Evolutionary conservation across 1,140 invertebrate species (phyloP), one percentile per base, ranked within the genome.

Genomic region (Euwallacea similis): DNA sequence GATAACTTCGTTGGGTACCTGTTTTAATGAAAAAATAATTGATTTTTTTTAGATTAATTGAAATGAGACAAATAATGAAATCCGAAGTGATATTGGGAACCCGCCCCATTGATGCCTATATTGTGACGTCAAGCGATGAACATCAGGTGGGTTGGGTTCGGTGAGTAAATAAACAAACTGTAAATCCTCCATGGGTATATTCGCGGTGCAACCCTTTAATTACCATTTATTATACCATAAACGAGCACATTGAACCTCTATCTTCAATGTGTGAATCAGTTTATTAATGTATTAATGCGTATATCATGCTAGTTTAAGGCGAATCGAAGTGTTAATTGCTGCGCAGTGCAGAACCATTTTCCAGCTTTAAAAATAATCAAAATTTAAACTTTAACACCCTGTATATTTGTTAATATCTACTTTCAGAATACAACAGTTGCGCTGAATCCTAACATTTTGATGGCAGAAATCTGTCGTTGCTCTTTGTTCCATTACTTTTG

Each of bases 61-160:
- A 84, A 68, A 77, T 93, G 2, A 83, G 91, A 47, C 82, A 84
- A n/a, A 86, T 90, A 76, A 91, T 93, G 90, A 79, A 79, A 63
- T 87, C 87, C 7, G 81, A 87, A 8, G 84, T 84, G 47, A 84
- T 86, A 6, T 82, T 90, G 10, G 85, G 88, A 76, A 88, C 87
- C 13, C 85, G 86, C 33, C 82, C 86, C 33, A 85, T 92, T 0
- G 87, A 93, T 77, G 92, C 90, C 0, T 93, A 91, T 74, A 87
- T 94, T 59, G 82, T 93, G 41, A 90, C 91, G 21, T 89, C 88
- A 10, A 89, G 88, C 66, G 92, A 94, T 77, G 92, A 92, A 74
- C 92, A 94, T 83, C 88, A 90, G 86, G 90, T 91, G 82, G 81
- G 70, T 72, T 59, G 21, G 47, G 50, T 62, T 71, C 62, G 77